Base-by-base conservation (phyloP, 2,888 invertebrate genomes). In the Mechanitis messenoides region DNA sequence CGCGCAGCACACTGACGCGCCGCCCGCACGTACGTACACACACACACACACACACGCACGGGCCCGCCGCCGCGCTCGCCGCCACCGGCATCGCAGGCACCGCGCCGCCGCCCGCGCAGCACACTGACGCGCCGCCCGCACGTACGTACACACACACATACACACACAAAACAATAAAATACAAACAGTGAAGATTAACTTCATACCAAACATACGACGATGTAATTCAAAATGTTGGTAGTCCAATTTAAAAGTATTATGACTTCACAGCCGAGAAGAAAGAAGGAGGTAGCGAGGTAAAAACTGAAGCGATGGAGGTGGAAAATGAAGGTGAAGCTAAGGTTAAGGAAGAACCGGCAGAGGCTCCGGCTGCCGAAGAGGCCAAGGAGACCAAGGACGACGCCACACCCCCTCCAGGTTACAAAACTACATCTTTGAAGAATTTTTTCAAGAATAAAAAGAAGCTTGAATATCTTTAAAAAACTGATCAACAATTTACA, bases 271-370 rank as follows among this genome's bases (percentile, higher is more conserved):
- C 47, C 76, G 88, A 87, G 45, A 88, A 89, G 74, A 89, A 90
- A 67, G 89, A 90, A 64, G 79, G 81, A 11, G 60, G 70, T 0
- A 68, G 74, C 0, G 89, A 89, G 0, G 80, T 84, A 12, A 89
- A 90, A 65, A 60, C 78, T 0, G 89, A 88, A 58, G 76, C 87
- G 0, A 88, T 89, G 89, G 89, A 90, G 9, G 86, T 86, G 3
- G 89, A 89, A 6, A 67, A 67, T 31, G 89, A 89, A 57, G 72
- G 78, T 0, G 92, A 92, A 35, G 82, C 83, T 3, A 91, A 91
- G 66, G 91, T 91, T 72, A 92, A 89, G 76, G 93, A 91, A 62
- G 93, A 92, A 59, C 79, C 80, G 0, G 61, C 70, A 0, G 84
- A 81, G 3, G 28, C 71, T 3, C 60, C 79, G 7, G 64, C 80